Conservation (phyloP, 2,113 vertebrate genomes). For the Atherinomorus stipes region DNA sequence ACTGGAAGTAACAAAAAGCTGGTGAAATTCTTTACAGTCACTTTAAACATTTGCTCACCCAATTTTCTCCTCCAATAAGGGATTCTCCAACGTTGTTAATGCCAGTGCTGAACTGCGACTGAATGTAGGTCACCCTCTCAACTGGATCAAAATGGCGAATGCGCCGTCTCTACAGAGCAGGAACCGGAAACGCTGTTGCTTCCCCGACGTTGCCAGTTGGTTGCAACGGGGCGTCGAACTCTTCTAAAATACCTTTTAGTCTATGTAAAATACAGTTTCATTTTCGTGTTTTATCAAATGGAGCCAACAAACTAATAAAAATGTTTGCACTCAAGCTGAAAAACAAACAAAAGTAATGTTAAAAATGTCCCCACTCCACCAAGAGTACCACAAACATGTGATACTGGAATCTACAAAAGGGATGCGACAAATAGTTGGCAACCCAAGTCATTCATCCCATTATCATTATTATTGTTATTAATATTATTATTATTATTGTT, state of each 20-base stretch:
- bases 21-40: rapidly evolving
- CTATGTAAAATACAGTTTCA: too few relatives aligned
- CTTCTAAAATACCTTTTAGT: background rate
- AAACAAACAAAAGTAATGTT: too few relatives aligned
- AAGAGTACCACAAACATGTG: background rate
- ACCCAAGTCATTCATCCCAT: slow-evolving; percentile 4
- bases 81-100: background rate
- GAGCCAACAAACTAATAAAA: too few relatives aligned
- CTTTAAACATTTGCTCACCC: background rate
- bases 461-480: too few relatives aligned
- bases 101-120: background rate
- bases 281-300: background rate
- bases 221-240: background rate
- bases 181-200: slow-evolving; percentile 19
- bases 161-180: background rate
- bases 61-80: background rate
- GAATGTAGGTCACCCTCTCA: background rate
- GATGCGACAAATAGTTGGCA: slow-evolving; percentile 17
- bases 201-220: slow-evolving; percentile 33
- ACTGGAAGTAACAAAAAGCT: background rate
- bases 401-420: background rate
- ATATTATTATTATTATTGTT: too few relatives aligned
- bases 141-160: slow-evolving; percentile 70
- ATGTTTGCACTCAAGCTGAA: background rate
- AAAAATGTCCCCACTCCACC: too few relatives aligned